Conservation (phyloP, 2,797 vertebrate species). For the Phataginus tetradactyla region DNA sequence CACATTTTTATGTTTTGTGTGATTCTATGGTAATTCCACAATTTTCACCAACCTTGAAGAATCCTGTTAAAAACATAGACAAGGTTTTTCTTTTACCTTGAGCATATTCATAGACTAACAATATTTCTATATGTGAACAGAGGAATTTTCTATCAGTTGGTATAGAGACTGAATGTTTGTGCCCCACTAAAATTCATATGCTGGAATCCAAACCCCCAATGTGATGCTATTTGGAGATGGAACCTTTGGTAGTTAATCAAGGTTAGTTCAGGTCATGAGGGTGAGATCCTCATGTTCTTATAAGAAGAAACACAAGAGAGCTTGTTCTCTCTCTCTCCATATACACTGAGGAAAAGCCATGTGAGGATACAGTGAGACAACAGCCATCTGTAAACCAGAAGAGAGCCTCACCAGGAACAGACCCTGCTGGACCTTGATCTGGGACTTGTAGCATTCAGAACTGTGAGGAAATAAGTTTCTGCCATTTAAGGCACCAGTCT, state of each 20-base stretch:
- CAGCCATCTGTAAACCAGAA: not conserved
- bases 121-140: not conserved
- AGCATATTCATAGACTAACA: not conserved
- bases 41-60: conserved; percentile 22
- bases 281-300: not conserved
- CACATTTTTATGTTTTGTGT: not conserved
- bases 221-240: not conserved
- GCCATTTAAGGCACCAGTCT: not conserved
- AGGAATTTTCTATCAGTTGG: not conserved
- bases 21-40: not conserved
- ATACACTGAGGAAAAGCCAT: not conserved
- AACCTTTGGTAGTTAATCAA: not conserved
- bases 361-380: not conserved
- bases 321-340: not conserved
- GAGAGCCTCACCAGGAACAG: not conserved
- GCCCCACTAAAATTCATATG: not conserved
- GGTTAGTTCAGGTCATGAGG: not conserved
- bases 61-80: not conserved
- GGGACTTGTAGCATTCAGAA: not conserved
- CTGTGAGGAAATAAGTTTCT: not conserved
- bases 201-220: not conserved
- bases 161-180: not conserved
- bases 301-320: not conserved
- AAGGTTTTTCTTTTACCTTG: not conserved
- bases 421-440: not conserved